Evolutionary conservation across 2,888 invertebrate species (phyloP).

Genomic region (Crematogaster levior): DNA sequence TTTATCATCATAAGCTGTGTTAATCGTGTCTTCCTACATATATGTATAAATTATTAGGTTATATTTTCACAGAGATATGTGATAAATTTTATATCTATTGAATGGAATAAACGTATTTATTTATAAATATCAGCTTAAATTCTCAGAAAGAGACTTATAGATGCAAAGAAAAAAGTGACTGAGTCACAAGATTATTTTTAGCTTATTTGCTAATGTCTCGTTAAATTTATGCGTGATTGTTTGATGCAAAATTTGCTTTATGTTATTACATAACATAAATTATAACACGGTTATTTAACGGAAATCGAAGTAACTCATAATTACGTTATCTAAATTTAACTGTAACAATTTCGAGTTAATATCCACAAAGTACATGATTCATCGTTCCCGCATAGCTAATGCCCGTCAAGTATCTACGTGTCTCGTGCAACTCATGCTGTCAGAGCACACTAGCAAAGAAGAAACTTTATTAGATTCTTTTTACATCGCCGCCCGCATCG

Average conservation of each 20-base stretch:
- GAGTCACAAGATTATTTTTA: background rate
- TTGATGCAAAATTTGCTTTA: background rate
- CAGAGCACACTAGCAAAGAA: constrained; percentile 26
- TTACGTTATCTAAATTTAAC: constrained; percentile 27
- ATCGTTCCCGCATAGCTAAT: constrained; percentile 12
- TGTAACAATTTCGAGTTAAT: constrained; percentile 13
- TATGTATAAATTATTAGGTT: background rate
- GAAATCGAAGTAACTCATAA: background rate
- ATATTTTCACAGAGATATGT: background rate
- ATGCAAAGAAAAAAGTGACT: background rate
- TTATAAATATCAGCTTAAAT: too few species aligned
- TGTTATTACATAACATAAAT: background rate
- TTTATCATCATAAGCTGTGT: background rate
- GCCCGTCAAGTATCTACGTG: constrained; percentile 21
- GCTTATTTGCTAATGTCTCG: background rate
- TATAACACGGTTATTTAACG: background rate
- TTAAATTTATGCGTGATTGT: background rate
- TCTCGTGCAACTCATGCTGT: constrained; percentile 10
- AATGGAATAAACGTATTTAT: background rate
- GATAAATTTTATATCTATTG: background rate
- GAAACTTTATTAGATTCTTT: constrained; percentile 49
- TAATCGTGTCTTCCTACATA: background rate
- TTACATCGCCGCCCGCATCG: constrained; percentile 36
- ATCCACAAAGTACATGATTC: constrained; percentile 9
- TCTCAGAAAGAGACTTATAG: background rate